Evolutionary conservation across 2,888 invertebrate species (phyloP).

Genomic region (Sarcophaga variegata): DNA sequence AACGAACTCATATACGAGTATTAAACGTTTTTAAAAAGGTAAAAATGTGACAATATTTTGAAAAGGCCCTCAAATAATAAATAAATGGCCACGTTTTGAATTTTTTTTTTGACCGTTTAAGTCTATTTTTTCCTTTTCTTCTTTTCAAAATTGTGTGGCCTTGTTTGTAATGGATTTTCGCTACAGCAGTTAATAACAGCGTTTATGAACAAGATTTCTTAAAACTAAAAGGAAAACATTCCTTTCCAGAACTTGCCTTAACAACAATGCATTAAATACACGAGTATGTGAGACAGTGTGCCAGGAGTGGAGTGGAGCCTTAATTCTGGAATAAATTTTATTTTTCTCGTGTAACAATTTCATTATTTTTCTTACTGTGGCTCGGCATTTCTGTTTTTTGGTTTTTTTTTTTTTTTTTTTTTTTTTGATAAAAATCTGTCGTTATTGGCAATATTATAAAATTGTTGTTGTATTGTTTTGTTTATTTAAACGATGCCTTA

Average conservation of each 20-base stretch:
- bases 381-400: not conserved
- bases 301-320: not conserved
- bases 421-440: constrained; percentile 57
- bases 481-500: constrained; percentile 8
- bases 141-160: too few relatives aligned
- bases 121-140: too few relatives aligned
- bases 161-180: too few relatives aligned
- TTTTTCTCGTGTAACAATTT: constrained; percentile 53
- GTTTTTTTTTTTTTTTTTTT: not conserved
- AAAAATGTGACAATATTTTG: too few relatives aligned
- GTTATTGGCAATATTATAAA: constrained; percentile 24
- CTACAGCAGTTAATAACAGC: too few relatives aligned
- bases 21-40: too few relatives aligned
- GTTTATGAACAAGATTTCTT: too few relatives aligned
- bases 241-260: constrained; percentile 4
- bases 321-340: constrained; percentile 3
- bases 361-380: constrained; percentile 37
- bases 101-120: too few relatives aligned
- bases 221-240: not conserved
- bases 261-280: not conserved
- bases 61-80: too few relatives aligned
- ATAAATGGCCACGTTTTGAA: too few relatives aligned
- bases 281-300: not conserved
- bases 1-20: too few relatives aligned
- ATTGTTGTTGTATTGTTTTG: constrained; percentile 30